Conservation (phyloP, 2,888 invertebrate genomes). For the Heliconius ethilla region DNA sequence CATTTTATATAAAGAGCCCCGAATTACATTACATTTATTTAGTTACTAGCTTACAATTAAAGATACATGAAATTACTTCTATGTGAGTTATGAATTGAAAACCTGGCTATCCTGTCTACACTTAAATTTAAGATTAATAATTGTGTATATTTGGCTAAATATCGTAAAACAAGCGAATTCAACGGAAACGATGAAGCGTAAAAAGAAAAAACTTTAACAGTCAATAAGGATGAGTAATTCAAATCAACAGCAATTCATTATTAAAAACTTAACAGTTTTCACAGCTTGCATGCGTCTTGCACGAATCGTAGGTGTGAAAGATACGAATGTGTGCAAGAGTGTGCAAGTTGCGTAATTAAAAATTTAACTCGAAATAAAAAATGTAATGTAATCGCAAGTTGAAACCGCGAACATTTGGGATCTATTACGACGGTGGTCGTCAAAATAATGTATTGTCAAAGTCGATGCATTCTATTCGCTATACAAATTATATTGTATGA, state of each 20-base stretch:
- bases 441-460: constrained; percentile 35
- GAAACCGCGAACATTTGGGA: constrained; percentile 40
- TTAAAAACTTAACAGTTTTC: constrained; percentile 75
- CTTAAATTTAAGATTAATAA: constrained; percentile 74
- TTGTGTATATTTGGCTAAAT: constrained; percentile 79
- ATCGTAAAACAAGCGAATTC: constrained; percentile 67
- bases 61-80: constrained; percentile 67
- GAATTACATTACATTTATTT: constrained; percentile 76
- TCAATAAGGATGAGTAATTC: constrained; percentile 78
- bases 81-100: constrained; percentile 78
- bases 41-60: constrained; percentile 75
- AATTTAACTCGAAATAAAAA: constrained; percentile 67
- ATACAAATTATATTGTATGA: neutral
- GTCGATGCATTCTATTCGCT: constrained; percentile 13
- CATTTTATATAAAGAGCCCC: constrained; percentile 55
- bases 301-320: constrained; percentile 29
- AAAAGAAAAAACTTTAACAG: constrained; percentile 67
- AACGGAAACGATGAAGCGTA: constrained; percentile 71
- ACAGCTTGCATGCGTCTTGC: constrained; percentile 39
- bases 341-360: constrained; percentile 39
- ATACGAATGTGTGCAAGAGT: constrained; percentile 40
- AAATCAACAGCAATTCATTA: constrained; percentile 77
- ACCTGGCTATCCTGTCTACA: constrained; percentile 82
- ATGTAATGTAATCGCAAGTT: constrained; percentile 79
- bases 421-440: constrained; percentile 25